phyloP scores from a whole-genome alignment of 2,888 invertebrate species.

The Tupiocoris notatus region DNA sequence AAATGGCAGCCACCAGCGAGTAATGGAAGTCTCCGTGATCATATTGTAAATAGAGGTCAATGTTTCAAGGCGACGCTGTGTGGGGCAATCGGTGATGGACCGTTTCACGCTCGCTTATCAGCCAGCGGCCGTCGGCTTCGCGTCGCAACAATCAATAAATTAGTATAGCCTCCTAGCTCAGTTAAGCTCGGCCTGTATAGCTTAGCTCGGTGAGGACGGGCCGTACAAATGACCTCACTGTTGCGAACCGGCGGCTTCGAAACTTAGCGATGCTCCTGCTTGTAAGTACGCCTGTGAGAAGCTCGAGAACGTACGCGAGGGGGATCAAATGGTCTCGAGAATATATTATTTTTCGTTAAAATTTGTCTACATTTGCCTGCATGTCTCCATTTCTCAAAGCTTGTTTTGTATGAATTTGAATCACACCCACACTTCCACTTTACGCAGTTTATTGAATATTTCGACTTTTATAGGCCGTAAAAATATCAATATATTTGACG shows the following conservation, averaged over 20 bases:
- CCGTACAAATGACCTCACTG: neutral
- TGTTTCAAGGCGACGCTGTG: neutral
- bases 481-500: no score
- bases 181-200: neutral
- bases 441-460: no score
- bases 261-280: neutral
- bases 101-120: neutral
- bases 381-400: no score
- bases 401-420: no score
- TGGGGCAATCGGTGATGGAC: neutral
- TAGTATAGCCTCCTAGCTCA: neutral
- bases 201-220: neutral
- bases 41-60: neutral
- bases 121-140: neutral
- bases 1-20: no score
- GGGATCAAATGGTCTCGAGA: neutral
- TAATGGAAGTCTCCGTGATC: no score
- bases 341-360: no score
- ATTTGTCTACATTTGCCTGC: no score
- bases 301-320: neutral
- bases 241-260: neutral
- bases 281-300: neutral
- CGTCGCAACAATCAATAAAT: conserved; percentile 26
- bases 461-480: no score
- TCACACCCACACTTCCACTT: no score